phyloP scores from a whole-genome alignment of 2,797 vertebrate genomes.

The Oceanodroma leucorhoa region DNA sequence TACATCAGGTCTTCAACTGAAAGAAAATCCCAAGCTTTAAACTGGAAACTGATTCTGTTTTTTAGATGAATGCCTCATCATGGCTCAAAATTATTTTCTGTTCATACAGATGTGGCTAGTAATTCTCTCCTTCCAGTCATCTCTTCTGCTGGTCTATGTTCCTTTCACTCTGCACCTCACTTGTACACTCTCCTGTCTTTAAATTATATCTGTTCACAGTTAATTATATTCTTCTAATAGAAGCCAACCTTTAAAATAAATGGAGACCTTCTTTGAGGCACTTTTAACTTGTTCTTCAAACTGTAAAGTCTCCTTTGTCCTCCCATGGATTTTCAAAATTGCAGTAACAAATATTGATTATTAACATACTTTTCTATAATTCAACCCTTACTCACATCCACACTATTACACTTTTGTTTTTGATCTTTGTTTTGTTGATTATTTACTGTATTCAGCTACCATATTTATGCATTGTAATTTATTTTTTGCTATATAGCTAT shows the following conservation, averaged over 20 bases:
- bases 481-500: too few relatives aligned
- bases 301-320: background rate
- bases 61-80: background rate
- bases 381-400: background rate
- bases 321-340: background rate
- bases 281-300: background rate
- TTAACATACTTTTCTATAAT: background rate
- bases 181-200: background rate
- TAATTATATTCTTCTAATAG: background rate
- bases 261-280: background rate
- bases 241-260: background rate
- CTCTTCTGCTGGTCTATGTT: background rate
- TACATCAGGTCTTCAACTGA: background rate
- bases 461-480: background rate
- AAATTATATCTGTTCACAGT: background rate
- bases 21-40: background rate
- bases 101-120: background rate
- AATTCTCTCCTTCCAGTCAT: background rate
- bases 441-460: background rate
- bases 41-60: background rate
- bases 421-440: background rate
- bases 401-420: background rate
- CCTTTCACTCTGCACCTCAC: background rate
- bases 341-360: background rate
- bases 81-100: background rate